These are phyloP conservation scores for Erebia aethiops DNA, from an alignment of 2,888 invertebrate species.

Conservation along the genomic window DNA sequence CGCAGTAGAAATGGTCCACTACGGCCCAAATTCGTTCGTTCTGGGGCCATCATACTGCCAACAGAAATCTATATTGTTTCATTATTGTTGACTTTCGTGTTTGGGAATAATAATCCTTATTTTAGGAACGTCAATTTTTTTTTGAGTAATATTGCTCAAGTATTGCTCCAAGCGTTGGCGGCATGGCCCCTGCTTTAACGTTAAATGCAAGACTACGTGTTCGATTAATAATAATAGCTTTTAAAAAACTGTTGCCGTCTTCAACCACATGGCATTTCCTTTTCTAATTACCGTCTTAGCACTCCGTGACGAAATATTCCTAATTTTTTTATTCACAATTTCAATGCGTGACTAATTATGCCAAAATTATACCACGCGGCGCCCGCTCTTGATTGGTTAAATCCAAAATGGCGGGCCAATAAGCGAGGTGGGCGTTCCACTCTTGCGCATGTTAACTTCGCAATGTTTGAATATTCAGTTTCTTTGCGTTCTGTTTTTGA, in stretches of 20 bases:
- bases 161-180: no score
- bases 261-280: conserved; percentile 25
- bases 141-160: no score
- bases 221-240: background rate
- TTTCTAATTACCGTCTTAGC: conserved; percentile 19
- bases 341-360: conserved; percentile 79
- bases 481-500: conserved; percentile 12
- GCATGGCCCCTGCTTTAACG: background rate
- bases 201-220: background rate
- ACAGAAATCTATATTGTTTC: no score
- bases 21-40: no score
- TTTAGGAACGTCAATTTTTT: no score
- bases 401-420: conserved; percentile 71
- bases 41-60: no score
- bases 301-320: conserved; percentile 26
- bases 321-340: conserved; percentile 48
- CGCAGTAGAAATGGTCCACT: background rate
- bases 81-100: no score
- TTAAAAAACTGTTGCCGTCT: background rate
- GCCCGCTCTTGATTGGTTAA: conserved; percentile 65
- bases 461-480: conserved; percentile 67
- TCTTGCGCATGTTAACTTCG: conserved; percentile 69
- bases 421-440: conserved; percentile 69
- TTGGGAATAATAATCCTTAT: no score
- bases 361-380: conserved; percentile 73